Evolutionary conservation across 1,140 invertebrate species (phyloP), one percentile per base, ranked within the genome.

Genomic region (Bombyx mandarina): DNA sequence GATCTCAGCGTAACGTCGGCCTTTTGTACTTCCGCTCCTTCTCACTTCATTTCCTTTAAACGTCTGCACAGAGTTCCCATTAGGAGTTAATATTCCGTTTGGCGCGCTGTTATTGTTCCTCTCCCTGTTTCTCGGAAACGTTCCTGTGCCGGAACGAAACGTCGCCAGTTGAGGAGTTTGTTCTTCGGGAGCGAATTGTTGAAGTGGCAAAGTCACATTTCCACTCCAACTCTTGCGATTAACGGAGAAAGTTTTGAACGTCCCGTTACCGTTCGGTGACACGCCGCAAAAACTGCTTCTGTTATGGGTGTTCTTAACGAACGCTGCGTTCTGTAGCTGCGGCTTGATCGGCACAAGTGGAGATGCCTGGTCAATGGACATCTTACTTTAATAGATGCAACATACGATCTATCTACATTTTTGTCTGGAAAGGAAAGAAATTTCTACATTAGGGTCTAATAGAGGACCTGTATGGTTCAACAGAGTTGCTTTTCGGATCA

Each of bases 221-320:
- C 88, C 88, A 69, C 86, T 88, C 88, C 88, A 89, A 77, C 86
- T 88, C 75, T 89, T 89, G 26, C 88, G 74, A 69, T 88, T 89
- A 35, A 82, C 77, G 50, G 84, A 73, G 62, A 88, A 88, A 66
- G 88, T 86, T 75, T 88, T 88, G 61, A 86, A 79, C 50, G 80
- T 86, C 63, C 79, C 77, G 60, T 82, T 85, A 45, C 78, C 75
- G 55, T 84, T 84, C n/a, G 79, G 69, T 18, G 76, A 73, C 5
- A 79, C 86, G 6, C 88, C 88, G 60, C 88, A 89, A 61, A 89
- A 89, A 63, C 88, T 89, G 68, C 88, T 89, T 9, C 87, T 63
- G 22, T 85, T 87, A 58, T 85, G 82, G 52, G 85, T 88, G 70
- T 88, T 89, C 68, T 89, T 89, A 61, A 88, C 83, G 62, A 89